phyloP scores from a whole-genome alignment of 2,113 vertebrate genomes.

The Myrmophylax atrothorax region DNA sequence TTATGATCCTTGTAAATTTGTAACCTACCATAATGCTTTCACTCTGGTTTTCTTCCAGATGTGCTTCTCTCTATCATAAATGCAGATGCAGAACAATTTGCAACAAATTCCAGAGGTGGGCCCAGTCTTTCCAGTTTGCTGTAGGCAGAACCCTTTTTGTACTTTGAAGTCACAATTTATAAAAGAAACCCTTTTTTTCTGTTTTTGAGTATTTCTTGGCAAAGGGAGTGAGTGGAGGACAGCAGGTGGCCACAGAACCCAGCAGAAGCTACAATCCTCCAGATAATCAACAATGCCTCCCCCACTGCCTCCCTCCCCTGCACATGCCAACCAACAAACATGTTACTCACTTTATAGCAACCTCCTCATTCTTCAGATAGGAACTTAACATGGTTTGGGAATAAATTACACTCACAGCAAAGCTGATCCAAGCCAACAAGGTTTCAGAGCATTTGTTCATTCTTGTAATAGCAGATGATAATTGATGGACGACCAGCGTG shows the following conservation, averaged over 20 bases:
- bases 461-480: constrained; percentile 89
- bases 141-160: background rate
- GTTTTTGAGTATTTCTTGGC: background rate
- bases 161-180: background rate
- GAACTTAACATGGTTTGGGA: constrained; percentile 51
- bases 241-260: constrained; percentile 37
- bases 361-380: constrained; percentile 48
- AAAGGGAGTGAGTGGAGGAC: background rate
- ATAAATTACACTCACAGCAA: constrained; percentile 53
- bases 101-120: background rate
- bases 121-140: background rate
- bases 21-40: background rate
- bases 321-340: constrained; percentile 23
- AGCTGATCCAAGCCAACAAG: constrained; percentile 79
- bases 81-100: background rate
- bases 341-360: constrained; percentile 44
- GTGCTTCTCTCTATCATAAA: background rate
- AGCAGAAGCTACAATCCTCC: constrained; percentile 32
- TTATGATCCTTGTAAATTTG: background rate
- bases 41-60: background rate
- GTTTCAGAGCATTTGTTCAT: constrained; percentile 77
- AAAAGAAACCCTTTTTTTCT: background rate
- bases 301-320: background rate
- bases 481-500: constrained; percentile 90
- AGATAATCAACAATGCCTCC: background rate